Base-by-base conservation (phyloP, 1,140 invertebrate species). In the Ostrea denselamellosa region DNA sequence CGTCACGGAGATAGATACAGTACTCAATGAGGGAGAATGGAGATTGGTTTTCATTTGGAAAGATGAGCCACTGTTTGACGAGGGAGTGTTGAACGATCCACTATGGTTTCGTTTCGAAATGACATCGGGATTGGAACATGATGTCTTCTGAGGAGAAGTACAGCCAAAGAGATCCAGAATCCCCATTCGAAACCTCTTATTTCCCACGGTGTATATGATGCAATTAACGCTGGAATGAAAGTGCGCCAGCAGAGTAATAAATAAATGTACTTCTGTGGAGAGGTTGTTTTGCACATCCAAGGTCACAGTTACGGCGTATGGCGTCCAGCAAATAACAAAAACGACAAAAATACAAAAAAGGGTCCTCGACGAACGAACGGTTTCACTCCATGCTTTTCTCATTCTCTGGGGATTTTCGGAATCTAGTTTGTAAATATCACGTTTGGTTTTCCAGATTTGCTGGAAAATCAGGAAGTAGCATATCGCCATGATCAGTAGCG, bases 271-370 rank as follows among this genome's bases (percentile, higher is more conserved):
- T 34, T 92, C 90, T 34, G 86, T 77, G 4, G 92, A 90, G 22
- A 93, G 92, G 5, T 34, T 87, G 82, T 94, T 85, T 25, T 90
- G 85, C 0, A 91, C 84, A 85, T 94, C 94, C 19, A 93, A 44
- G 5, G 91, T 90, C 22, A 93, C 92, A 54, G 94, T 87, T 19
- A 93, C 85, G 22, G 93, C 93, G 88, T 94, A 94, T 8, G 94
- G 94, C 9, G 91, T 90, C 94, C 94, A 95, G 87, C 94, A 94
- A 12, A 92, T 62, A 34, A 93, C 88, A 86, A 93, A 95, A 0
- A 94, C 89, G 10, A 92, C 14, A 56, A 94, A 94, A 34, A 94
- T 91, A 53, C 92, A 82, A 52, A 94, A 92, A 7, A 95, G 87
- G 51, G 93, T 94, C 19, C 91, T 88, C 0, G 93, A 92, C 0